Evolutionary conservation across 2,888 invertebrate species (phyloP), one percentile per base, ranked within the genome.

Genomic region (Tetragnatha montana): DNA sequence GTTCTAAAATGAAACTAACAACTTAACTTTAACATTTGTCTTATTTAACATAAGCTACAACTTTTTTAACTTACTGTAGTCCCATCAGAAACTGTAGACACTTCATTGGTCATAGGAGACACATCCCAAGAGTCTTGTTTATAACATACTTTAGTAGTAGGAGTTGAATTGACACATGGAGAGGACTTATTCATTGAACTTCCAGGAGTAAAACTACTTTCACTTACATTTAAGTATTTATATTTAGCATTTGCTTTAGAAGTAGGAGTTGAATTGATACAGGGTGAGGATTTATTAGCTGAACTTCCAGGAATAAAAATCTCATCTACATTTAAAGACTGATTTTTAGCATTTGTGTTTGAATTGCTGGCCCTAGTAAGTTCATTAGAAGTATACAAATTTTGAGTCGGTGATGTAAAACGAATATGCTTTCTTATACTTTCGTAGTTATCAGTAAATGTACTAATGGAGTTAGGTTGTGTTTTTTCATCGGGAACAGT

Each of bases 361-460:
- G 35, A 4, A 35, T 35, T 2, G 4, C 35, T 35, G 35, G 1
- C 35, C 2, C 35, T 35, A 4, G 35, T 35, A 35, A 35, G 35
- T 12, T 8, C 73, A 22, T 21, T 22, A 14, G 22, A 8, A 21
- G 76, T 22, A 14, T 60, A 22, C 8, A 8, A 35, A 8, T 60
- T 51, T 6, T 6, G 68, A 10, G 6, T 17, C 7, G 79, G 79
- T 21, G 79, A 80, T 0, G 79, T 80, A 68, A 68, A 80, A 14
- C 22, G 21, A 68, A 80, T 68, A 22, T 80, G 79, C 1, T 80
- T 80, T n/a, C 68, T 14, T 35, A 80, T 80, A 68, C 79, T 51
- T 19, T 22, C 17, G 68, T 17, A 80, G 22, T 80, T 68, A 22
- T 80, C 35, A 68, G 8, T 17, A 60, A 60, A 76, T 50, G 76